Evolutionary conservation across 1,140 invertebrate species (phyloP), one percentile per base, ranked within the genome.

Genomic region (Drosophila tani): DNA sequence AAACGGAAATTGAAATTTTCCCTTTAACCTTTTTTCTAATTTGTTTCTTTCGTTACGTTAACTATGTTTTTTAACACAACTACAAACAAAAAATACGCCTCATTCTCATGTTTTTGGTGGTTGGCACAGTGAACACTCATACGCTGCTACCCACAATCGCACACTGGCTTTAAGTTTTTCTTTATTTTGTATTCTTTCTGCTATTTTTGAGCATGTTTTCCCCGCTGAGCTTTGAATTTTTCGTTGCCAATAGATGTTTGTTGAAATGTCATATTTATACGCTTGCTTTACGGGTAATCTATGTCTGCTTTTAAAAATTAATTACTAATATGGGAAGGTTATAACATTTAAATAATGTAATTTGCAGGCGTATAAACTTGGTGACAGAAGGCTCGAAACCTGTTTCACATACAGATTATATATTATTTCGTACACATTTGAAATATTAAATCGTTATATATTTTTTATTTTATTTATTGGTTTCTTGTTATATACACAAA

Each of bases 121-220:
- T 67, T 57, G 81, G 73, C 79, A 64, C 60, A 65, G 66, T 59
- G 62, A 35, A 63, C 29, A 86, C 64, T 40, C 67, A 79, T 67
- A 50, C 41, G 41, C 67, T 51, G 40, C 38, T 50, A 62, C 35
- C 24, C 41, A 45, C 57, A 67, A 66, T 38, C 29, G 46, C 74
- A 69, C 70, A 46, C 70, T 63, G 51, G 15, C 45, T 57, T 56
- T 58, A 46, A 62, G 65, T 40, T 49, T 51, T 59, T 43, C 32
- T 43, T 50, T 50, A 40, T 49, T 60, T 49, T 59, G 3, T 38
- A 38, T 21, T 3, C 40, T 56, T 67, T 51, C 32, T 19, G 14
- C 40, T 67, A 47, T 62, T 75, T 68, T 75, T 29, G 84, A 87
- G 84, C 84, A 87, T 90, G 85, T 87, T 90, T 81, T 84, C 55